These are phyloP conservation scores for Pomatostomus ruficeps DNA, from an alignment of 2,113 vertebrate genomes.

Conservation along the genomic window DNA sequence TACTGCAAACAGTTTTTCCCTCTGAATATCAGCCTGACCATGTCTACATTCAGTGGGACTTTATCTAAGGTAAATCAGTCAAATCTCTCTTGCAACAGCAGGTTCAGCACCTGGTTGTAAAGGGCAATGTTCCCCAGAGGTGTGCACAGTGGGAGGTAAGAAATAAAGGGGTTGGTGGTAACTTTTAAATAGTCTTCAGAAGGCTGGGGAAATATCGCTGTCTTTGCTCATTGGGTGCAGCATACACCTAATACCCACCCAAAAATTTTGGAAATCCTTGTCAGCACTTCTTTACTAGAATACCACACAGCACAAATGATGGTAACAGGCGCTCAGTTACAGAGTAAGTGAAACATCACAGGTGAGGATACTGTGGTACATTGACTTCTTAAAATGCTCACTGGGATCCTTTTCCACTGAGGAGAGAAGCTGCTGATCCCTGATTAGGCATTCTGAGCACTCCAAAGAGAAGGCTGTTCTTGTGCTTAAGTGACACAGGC, in stretches of 20 bases:
- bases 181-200: background rate
- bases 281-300: background rate
- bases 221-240: background rate
- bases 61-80: background rate
- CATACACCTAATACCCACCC: background rate
- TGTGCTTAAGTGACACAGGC: slow-evolving; percentile 48
- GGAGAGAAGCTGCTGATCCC: slow-evolving; percentile 8
- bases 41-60: background rate
- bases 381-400: background rate
- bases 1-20: background rate
- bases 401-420: background rate
- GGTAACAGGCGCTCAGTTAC: background rate
- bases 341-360: background rate
- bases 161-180: background rate
- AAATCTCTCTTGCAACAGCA: background rate
- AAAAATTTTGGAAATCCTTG: background rate
- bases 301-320: background rate
- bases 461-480: slow-evolving; percentile 8
- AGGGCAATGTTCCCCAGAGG: background rate
- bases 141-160: background rate
- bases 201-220: background rate
- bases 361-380: background rate
- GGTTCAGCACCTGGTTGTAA: background rate
- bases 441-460: background rate
- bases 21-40: background rate